Conservation (phyloP, 2,113 vertebrate species). For the Hippocampus zosterae region DNA sequence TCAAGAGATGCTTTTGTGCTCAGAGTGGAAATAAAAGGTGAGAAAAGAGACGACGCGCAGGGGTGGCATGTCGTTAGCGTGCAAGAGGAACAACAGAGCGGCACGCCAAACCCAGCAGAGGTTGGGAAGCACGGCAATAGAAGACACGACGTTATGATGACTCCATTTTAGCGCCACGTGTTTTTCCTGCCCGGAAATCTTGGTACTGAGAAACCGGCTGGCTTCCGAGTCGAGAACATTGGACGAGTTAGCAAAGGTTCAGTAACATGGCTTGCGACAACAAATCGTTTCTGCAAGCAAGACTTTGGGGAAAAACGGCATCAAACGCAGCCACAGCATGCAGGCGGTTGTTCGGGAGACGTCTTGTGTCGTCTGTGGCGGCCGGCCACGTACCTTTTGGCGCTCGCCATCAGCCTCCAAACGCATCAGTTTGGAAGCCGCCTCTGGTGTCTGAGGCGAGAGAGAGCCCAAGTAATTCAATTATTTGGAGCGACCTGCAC, state of each 20-base stretch:
- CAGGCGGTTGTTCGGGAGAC: constrained; percentile 24
- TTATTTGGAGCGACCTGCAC: constrained; percentile 48
- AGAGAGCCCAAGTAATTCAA: constrained; percentile 65
- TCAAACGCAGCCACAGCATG: constrained; percentile 7
- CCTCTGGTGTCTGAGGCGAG: constrained; percentile 67
- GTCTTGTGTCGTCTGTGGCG: constrained; percentile 21
- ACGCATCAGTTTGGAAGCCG: constrained; percentile 71
- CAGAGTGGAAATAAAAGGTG: not conserved
- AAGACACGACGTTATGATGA: not conserved
- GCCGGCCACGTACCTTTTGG: constrained; percentile 67
- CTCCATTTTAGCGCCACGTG: too few species aligned
- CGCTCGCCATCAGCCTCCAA: constrained; percentile 69
- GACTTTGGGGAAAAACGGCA: not conserved
- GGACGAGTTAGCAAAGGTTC: not conserved
- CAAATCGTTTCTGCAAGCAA: not conserved
- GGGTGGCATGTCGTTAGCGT: constrained; percentile 31
- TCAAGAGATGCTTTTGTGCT: not conserved
- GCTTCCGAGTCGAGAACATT: not conserved
- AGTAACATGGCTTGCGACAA: not conserved
- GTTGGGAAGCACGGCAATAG: not conserved
- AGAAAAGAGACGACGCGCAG: not conserved
- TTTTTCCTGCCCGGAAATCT: not conserved
- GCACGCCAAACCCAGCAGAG: constrained; percentile 14
- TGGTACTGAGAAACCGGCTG: not conserved
- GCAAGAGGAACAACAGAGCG: constrained; percentile 14